Evolutionary conservation across 2,888 invertebrate species (phyloP), one percentile per base, ranked within the genome.

Genomic region (Anoplius nigerrimus): DNA sequence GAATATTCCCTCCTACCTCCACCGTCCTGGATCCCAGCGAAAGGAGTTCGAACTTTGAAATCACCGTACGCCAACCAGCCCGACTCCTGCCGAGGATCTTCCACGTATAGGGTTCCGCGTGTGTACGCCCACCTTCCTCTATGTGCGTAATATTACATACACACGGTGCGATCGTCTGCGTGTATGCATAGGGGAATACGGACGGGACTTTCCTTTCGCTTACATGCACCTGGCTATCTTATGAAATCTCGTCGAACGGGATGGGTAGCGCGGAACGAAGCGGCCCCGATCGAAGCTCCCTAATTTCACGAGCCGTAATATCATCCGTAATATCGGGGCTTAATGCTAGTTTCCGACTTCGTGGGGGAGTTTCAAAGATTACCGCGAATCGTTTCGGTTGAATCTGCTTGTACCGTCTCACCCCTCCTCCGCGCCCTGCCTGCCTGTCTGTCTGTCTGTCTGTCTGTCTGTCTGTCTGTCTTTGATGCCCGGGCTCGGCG

Each of bases 271-370:
- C 21, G 15, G 56, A 18, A 43, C 43, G 45, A 45, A 27, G 54
- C 52, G 60, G 15, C 57, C 59, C 45, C 65, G 65, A 66, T 69
- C 60, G 55, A 24, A 54, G 55, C 65, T 56, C 69, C 52, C 54
- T 72, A 72, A 72, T 72, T 72, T 70, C 69, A 8, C 53, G 65
- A 43, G 43, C 60, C 62, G 70, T 63, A 74, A 71, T 67, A 62
- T 63, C 66, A 63, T 4, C 66, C 55, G 56, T 71, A 70, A 74
- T 68, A 51, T 65, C 63, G 65, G 20, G 55, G 51, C 65, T 66
- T 72, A 72, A 74, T 61, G 66, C 54, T 48, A 66, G 60, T 63
- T 67, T 45, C 69, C 62, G 63, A 70, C 60, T 64, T 62, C 16
- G 2, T 34, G 34, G 34, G 51, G 6, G 51, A 75, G 66, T 56